A percentile compares a stretch with the other conserved stretches of the same genome.
phyloP scores from a whole-genome alignment of 2,888 invertebrate genomes.

The Antheraea assamensis region DNA sequence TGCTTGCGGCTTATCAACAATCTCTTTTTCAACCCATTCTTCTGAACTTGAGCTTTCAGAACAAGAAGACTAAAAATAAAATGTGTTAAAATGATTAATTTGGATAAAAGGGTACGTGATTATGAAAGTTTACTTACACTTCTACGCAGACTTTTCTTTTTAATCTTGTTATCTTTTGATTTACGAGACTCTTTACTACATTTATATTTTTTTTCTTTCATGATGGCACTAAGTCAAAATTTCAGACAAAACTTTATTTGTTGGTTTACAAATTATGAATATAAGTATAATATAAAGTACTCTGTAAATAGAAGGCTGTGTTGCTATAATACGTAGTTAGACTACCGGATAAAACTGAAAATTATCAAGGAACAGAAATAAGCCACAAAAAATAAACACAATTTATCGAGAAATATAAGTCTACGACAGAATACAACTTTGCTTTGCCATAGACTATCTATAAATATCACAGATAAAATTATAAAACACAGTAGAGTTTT shows the following conservation, averaged over 20 bases:
- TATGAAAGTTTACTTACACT: constrained; percentile 44
- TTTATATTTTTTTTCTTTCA: constrained; percentile 61
- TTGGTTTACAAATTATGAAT: too few relatives aligned
- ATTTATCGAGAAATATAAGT: too few relatives aligned
- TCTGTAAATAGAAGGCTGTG: too few relatives aligned
- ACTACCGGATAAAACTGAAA: too few relatives aligned
- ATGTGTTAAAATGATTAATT: background rate
- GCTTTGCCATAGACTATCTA: too few relatives aligned
- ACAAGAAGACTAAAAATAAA: constrained; percentile 54
- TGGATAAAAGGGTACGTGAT: background rate
- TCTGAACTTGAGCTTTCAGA: constrained; percentile 65
- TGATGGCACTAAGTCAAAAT: constrained; percentile 16
- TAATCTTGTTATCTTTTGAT: constrained; percentile 55
- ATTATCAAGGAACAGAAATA: too few relatives aligned
- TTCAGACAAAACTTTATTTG: background rate
- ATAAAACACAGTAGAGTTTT: too few relatives aligned
- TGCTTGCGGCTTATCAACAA: constrained; percentile 31
- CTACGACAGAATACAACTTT: too few relatives aligned
- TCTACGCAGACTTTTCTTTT: constrained; percentile 41
- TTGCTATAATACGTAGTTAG: too few relatives aligned
- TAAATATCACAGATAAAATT: too few relatives aligned
- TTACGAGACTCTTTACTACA: constrained; percentile 34
- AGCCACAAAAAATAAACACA: too few relatives aligned
- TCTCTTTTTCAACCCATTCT: constrained; percentile 84
- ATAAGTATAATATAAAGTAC: too few relatives aligned